Percentiles rank a stretch among this genome's conserved stretches.
phyloP scores from a whole-genome alignment of 2,888 invertebrate species.

The Drosophila histrio region DNA sequence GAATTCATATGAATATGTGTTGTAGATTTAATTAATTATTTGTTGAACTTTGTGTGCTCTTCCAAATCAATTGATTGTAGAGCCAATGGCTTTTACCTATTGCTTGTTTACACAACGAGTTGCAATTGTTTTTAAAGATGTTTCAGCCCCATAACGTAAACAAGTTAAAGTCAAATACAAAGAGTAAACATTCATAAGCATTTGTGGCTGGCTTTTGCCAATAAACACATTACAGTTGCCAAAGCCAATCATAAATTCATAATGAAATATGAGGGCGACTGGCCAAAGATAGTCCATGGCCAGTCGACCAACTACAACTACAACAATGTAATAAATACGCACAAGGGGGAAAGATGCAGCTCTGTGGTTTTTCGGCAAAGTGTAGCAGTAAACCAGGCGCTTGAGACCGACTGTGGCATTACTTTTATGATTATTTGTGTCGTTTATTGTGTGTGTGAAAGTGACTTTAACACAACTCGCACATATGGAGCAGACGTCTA shows the following conservation, averaged over 20 bases:
- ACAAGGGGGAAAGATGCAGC: constrained; percentile 20
- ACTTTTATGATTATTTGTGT: constrained; percentile 83
- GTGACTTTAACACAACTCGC: constrained; percentile 52
- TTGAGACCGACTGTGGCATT: constrained; percentile 66
- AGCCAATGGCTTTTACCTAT: neutral
- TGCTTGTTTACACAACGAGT: neutral
- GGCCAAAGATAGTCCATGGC: constrained; percentile 35
- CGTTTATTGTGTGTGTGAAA: constrained; percentile 63
- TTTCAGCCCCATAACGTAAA: neutral
- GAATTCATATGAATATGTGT: neutral
- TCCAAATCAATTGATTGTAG: constrained; percentile 1
- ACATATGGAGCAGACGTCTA: constrained; percentile 48
- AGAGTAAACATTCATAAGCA: constrained; percentile 38
- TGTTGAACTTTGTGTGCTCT: neutral
- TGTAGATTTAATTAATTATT: constrained; percentile 1
- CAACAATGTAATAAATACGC: constrained; percentile 58
- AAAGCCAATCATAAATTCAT: constrained; percentile 80
- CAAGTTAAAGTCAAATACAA: constrained; percentile 29
- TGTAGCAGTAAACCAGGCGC: constrained; percentile 51
- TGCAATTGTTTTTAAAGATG: neutral
- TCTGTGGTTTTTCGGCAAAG: constrained; percentile 53
- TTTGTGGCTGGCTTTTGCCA: constrained; percentile 57
- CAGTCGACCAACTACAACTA: constrained; percentile 26
- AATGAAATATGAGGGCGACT: constrained; percentile 76
- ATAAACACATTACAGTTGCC: constrained; percentile 75